These are phyloP conservation scores for Aurelia coerulea DNA, from an alignment of 30 jellyfish, hydroid and myxozoan species.

Conservation along the genomic window DNA sequence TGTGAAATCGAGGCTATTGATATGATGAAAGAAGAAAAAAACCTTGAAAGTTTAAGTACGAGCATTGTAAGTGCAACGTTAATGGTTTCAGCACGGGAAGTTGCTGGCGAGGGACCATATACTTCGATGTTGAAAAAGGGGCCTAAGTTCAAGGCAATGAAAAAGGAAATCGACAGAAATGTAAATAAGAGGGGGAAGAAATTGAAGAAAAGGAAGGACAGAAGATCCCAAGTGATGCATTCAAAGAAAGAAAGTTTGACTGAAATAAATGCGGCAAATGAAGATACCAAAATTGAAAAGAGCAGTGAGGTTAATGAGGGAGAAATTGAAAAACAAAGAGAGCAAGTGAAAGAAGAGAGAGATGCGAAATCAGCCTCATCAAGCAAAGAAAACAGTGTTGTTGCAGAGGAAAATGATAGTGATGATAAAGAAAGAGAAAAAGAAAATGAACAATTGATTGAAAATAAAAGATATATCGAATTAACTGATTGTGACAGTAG, in stretches of 20 bases:
- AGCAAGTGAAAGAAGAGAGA: neutral
- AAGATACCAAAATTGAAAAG: neutral
- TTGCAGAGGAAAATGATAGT: neutral
- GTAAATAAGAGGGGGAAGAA: neutral
- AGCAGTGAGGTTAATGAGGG: neutral
- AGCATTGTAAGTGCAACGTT: slow-evolving; percentile 45
- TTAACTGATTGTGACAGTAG: neutral
- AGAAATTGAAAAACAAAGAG: neutral
- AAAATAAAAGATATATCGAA: no score
- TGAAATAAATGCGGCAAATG: neutral
- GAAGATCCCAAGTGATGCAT: neutral
- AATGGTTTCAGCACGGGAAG: slow-evolving; percentile 45
- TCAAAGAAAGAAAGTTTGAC: neutral
- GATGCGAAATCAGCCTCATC: neutral
- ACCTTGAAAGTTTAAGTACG: slow-evolving; percentile 23
- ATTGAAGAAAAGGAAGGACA: slow-evolving; percentile 4
- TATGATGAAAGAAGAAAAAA: slow-evolving; percentile 37
- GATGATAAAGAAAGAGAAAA: neutral
- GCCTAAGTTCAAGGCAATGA: slow-evolving; percentile 35
- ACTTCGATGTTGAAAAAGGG: neutral
- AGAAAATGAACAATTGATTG: neutral
- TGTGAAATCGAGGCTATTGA: slow-evolving; percentile 17
- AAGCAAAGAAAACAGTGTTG: neutral
- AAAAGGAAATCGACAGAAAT: neutral
- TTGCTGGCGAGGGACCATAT: slow-evolving; percentile 24